Base-by-base conservation (phyloP, 2,113 vertebrate genomes). In the Gasterosteus aculeatus region DNA sequence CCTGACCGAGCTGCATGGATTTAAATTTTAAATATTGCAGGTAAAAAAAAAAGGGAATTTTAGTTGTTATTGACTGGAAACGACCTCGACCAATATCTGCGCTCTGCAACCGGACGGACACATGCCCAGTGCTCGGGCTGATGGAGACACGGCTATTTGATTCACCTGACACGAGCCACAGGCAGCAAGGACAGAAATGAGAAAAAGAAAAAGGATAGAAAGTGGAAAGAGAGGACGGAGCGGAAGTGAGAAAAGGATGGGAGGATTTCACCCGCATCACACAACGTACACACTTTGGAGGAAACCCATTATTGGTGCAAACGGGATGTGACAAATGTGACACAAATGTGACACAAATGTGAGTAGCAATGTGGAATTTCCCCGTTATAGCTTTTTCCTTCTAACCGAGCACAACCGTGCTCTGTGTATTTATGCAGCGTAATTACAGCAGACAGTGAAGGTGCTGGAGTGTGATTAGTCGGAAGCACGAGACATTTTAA, bases 131-230 rank as follows among this genome's bases (percentile, higher is more conserved):
- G 33, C 79, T 51, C 63, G 12, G 42, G 60, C 58, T 85, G 80
- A 84, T 74, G 73, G 62, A 75, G 77, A 84, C 85, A 68, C 5
- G 31, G 70, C 77, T 76, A 83, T 91, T 90, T 88, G 87, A 87
- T 83, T 88, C 71, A 77, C 68, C 58, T 88, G 88, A 87, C 86
- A 83, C 58, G 47, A 72, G 80, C 80, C 66, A 66, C 73, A 63
- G 62, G 81, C 46, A 75, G 60, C 39, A 71, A 42, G 63, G 18
- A 35, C 5, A 65, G 59, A 39, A 44, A 16, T 53, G 15, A 44
- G 16, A 64, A 47, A 26, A 58, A 57, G 41, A 69, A 64, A 70
- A 7, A 63, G 46, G 57, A 51, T n/a, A 63, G 44, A 74, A 54
- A 67, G 26, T 38, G 26, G 65, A 70, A 60, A 74, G 15, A 68